These are phyloP conservation scores for Lamprotornis superbus DNA, from an alignment of 2,113 vertebrate genomes.

Conservation along the genomic window DNA sequence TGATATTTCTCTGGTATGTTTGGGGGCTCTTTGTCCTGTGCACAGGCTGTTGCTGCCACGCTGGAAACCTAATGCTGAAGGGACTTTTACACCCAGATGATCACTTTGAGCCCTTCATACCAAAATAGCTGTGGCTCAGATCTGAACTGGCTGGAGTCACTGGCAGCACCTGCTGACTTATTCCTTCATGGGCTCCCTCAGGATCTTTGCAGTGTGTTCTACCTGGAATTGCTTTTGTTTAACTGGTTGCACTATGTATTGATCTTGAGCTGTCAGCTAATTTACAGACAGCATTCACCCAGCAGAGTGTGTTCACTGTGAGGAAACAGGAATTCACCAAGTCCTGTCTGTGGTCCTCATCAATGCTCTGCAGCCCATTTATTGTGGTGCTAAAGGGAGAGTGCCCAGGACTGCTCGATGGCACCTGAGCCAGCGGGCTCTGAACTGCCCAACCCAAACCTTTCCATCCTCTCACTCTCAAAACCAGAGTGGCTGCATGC, in stretches of 20 bases:
- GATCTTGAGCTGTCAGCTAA: not conserved
- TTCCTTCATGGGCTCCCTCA: not conserved
- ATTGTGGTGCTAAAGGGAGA: not conserved
- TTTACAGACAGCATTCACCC: not conserved
- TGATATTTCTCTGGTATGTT: not conserved
- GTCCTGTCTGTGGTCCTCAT: not conserved
- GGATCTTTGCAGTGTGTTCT: not conserved
- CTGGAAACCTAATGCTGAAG: not conserved
- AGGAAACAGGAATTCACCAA: not conserved
- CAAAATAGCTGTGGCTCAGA: not conserved
- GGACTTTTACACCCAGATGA: not conserved
- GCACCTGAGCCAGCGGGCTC: not conserved
- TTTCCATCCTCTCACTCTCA: not conserved
- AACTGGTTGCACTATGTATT: not conserved
- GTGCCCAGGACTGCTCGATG: fast-evolving
- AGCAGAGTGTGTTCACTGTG: not conserved
- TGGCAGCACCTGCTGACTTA: not conserved
- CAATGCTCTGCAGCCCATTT: not conserved
- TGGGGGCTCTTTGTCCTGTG: not conserved
- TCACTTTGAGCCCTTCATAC: not conserved
- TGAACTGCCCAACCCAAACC: not conserved
- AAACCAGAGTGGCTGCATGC: not conserved
- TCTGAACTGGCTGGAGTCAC: not conserved
- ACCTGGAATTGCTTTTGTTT: not conserved
- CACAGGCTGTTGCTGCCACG: not conserved